Conservation (phyloP, 2,113 vertebrate genomes). For the cat (Felis catus) region DNA sequence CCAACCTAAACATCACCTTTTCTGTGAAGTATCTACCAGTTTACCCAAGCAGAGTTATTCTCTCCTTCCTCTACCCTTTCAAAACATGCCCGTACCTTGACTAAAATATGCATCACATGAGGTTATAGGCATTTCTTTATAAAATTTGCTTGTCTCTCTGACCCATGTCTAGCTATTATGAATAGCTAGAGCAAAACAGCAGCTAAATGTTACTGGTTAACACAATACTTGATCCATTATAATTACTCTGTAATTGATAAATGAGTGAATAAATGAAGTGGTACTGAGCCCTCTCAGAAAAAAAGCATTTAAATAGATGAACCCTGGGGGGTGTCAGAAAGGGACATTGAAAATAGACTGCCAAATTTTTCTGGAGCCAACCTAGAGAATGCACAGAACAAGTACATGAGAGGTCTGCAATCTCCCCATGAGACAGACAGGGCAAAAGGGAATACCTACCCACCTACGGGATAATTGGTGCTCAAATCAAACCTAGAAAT, state of each 20-base stretch:
- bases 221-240: not conserved
- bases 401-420: not conserved
- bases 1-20: not conserved
- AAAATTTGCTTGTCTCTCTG: not conserved
- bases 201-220: not conserved
- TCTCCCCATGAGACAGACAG: not conserved
- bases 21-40: not conserved
- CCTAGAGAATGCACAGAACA: not conserved
- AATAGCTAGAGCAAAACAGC: not conserved
- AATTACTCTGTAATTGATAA: not conserved
- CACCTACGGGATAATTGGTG: not conserved
- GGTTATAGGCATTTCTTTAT: not conserved
- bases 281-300: not conserved
- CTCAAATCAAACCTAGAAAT: constrained; percentile 40
- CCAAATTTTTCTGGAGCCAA: not conserved
- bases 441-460: not conserved
- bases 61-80: constrained; percentile 27
- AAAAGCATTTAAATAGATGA: not conserved
- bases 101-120: not conserved
- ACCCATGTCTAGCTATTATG: not conserved
- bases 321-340: not conserved
- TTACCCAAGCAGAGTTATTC: not conserved
- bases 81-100: not conserved
- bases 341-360: not conserved
- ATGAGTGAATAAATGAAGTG: constrained; percentile 10